Evolutionary conservation across 2,797 vertebrate genomes (phyloP).

Genomic region (Lacerta bilineata): DNA sequence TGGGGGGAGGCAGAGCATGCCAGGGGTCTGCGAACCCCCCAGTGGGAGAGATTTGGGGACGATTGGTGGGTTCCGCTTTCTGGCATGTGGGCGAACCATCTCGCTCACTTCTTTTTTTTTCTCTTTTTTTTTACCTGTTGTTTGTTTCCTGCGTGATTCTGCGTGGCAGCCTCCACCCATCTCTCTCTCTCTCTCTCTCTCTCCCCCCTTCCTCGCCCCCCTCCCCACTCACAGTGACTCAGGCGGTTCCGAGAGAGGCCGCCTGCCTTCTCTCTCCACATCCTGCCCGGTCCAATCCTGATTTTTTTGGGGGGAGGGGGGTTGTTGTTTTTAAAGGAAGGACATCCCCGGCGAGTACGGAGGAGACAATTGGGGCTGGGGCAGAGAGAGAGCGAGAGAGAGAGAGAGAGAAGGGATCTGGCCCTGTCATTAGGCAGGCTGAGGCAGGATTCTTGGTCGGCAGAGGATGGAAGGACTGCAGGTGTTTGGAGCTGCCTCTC

Average conservation of each 20-base stretch:
- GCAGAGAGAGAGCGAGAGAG: too few relatives aligned
- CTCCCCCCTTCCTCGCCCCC: too few relatives aligned
- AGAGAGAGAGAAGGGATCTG: too few relatives aligned
- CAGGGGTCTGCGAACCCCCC: not conserved
- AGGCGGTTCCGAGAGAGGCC: not conserved
- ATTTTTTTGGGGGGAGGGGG: not conserved
- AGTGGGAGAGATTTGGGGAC: not conserved
- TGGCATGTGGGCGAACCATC: not conserved
- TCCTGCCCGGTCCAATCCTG: not conserved
- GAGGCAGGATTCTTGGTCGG: too few relatives aligned
- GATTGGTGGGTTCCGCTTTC: not conserved
- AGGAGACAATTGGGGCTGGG: not conserved
- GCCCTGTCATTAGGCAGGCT: too few relatives aligned
- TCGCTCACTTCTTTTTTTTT: not conserved
- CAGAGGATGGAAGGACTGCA: too few relatives aligned
- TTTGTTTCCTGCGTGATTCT: conserved; percentile 1
- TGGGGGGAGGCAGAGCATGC: not conserved
- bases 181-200: too few relatives aligned
- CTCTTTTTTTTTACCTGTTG: conserved; percentile 17
- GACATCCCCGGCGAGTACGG: not conserved
- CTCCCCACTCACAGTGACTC: conserved; percentile 19
- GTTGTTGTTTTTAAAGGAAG: not conserved
- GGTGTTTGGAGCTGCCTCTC: too few relatives aligned
- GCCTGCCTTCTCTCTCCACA: not conserved
- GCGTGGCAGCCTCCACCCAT: conserved; percentile 19